A percentile compares a stretch with the other conserved stretches of the same genome.
Conservation (phyloP, 2,797 vertebrate genomes). For the Brachymystax lenok region DNA sequence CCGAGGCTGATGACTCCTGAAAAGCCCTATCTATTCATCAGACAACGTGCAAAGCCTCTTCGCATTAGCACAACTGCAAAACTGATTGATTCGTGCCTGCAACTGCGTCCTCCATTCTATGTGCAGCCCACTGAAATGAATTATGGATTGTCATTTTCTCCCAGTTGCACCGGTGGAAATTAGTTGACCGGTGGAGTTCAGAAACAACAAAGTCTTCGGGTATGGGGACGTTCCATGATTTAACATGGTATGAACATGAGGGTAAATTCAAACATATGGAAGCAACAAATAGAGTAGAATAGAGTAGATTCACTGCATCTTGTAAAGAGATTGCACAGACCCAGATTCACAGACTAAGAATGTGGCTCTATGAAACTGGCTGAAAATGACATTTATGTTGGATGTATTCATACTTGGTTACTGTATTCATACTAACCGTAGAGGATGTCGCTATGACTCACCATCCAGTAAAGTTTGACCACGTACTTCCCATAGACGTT, state of each 20-base stretch:
- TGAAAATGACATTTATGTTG: slow-evolving; percentile 21
- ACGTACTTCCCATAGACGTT: slow-evolving; percentile 91
- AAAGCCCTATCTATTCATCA: slow-evolving; percentile 58
- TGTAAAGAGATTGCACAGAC: neutral
- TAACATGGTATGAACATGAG: neutral
- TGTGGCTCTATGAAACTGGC: neutral
- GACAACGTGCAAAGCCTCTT: slow-evolving; percentile 35
- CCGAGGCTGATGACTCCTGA: slow-evolving; percentile 52
- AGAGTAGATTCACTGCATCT: neutral
- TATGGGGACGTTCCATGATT: neutral
- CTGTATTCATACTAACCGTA: neutral
- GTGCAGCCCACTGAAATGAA: slow-evolving; percentile 2
- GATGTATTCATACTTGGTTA: neutral
- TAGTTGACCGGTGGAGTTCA: neutral
- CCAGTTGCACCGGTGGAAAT: neutral
- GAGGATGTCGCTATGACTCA: slow-evolving; percentile 56
- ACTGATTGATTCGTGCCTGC: slow-evolving; percentile 58
- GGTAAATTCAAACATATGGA: neutral
- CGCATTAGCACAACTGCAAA: slow-evolving; percentile 45
- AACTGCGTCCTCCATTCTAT: slow-evolving; percentile 18
- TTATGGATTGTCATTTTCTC: slow-evolving; percentile 21
- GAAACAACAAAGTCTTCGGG: neutral
- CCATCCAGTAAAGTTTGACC: slow-evolving; percentile 94
- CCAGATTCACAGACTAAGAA: neutral
- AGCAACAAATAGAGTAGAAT: neutral